Evolutionary conservation across 2,888 invertebrate species (phyloP).

Genomic region (Eupsilia transversa): DNA sequence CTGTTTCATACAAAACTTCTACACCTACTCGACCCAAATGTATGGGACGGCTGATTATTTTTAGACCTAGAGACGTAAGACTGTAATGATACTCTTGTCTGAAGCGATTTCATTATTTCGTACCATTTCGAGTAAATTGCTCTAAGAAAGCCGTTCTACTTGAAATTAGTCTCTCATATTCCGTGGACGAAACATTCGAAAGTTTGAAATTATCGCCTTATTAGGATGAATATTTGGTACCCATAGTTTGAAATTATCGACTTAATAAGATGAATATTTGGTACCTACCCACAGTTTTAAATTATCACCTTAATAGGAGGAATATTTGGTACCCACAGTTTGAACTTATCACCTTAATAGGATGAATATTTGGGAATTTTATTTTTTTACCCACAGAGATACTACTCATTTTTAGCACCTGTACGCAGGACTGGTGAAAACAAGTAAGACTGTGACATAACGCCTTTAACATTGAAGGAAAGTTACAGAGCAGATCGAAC

Average conservation of each 20-base stretch:
- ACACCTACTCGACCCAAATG: too few species aligned
- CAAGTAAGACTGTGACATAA: background rate
- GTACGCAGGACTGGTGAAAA: background rate
- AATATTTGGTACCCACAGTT: background rate
- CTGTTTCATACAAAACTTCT: too few species aligned
- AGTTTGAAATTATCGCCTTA: constrained; percentile 23
- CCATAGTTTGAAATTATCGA: constrained; percentile 11
- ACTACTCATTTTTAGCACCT: background rate
- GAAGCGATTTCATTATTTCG: constrained; percentile 7
- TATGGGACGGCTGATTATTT: too few species aligned
- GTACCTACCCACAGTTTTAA: constrained; percentile 28
- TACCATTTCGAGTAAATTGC: constrained; percentile 8
- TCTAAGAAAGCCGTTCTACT: constrained; percentile 34
- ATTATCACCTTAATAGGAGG: background rate
- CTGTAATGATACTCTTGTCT: background rate
- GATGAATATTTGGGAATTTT: background rate
- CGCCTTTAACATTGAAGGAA: background rate
- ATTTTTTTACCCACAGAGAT: background rate
- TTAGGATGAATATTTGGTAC: background rate
- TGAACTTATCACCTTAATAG: too few species aligned
- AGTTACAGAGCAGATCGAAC: constrained; percentile 5
- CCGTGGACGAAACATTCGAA: constrained; percentile 15
- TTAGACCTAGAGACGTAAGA: background rate
- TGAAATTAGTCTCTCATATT: constrained; percentile 32
- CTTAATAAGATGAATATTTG: background rate